Evolutionary conservation across 2,113 vertebrate species (phyloP).

Genomic region (Paedocypris sp.): DNA sequence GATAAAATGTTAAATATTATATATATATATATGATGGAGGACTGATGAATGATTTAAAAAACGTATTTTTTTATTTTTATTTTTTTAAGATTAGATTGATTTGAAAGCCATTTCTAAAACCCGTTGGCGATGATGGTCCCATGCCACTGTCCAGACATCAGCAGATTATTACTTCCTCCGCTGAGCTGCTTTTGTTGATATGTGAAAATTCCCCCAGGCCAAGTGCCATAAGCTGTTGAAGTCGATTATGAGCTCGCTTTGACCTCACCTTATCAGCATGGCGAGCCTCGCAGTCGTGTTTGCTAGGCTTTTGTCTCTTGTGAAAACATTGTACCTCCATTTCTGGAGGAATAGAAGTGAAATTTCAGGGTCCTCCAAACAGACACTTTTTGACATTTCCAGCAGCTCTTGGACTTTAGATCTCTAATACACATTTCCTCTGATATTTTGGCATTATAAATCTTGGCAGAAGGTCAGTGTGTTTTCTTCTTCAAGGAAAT

Average conservation of each 20-base stretch:
- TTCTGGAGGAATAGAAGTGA: slow-evolving; percentile 31
- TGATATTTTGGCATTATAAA: slow-evolving; percentile 8
- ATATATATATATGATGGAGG: slow-evolving; percentile 6
- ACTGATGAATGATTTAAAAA: slow-evolving; percentile 17
- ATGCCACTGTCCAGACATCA: slow-evolving; percentile 26
- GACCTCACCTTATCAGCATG: slow-evolving; percentile 48
- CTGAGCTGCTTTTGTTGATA: slow-evolving; percentile 35
- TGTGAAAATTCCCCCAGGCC: slow-evolving; percentile 27
- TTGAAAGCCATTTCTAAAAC: slow-evolving; percentile 8
- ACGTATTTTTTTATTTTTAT: not conserved
- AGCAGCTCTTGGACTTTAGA: slow-evolving; percentile 15
- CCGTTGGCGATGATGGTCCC: slow-evolving; percentile 9
- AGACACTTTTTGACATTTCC: slow-evolving; percentile 36
- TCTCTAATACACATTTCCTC: not conserved
- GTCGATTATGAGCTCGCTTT: slow-evolving; percentile 43
- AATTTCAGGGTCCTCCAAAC: slow-evolving; percentile 19
- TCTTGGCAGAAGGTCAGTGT: slow-evolving; percentile 12
- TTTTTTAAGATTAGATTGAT: slow-evolving; percentile 15
- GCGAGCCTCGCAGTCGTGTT: slow-evolving; percentile 34
- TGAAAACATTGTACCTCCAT: slow-evolving; percentile 36
- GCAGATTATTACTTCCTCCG: slow-evolving; percentile 32
- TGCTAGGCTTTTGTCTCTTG: slow-evolving; percentile 36
- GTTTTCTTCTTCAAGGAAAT: not conserved
- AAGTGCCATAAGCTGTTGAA: slow-evolving; percentile 42
- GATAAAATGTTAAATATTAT: too few relatives aligned